Percentiles rank a stretch among this genome's conserved stretches.
phyloP scores from a whole-genome alignment of 2,113 vertebrate species.

The Chaenocephalus aceratus region DNA sequence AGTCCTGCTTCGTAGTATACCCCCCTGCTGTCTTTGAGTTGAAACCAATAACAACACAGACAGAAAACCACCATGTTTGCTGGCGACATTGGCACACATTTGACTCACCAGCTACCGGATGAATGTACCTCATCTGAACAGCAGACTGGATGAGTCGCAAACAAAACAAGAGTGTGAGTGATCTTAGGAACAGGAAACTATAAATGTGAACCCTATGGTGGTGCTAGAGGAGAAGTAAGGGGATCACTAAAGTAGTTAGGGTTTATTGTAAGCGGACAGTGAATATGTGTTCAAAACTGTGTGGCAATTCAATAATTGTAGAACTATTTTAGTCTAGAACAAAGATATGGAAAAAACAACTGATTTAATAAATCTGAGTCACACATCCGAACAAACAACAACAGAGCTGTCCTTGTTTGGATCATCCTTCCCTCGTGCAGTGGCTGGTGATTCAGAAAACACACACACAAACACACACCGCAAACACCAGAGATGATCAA shows the following conservation, averaged over 20 bases:
- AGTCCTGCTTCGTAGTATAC: too few relatives aligned
- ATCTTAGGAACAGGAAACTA: constrained; percentile 6
- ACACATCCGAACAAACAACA: constrained; percentile 1
- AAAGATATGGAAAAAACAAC: not conserved
- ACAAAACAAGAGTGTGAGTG: not conserved
- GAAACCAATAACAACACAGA: constrained; percentile 9
- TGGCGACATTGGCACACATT: constrained; percentile 8
- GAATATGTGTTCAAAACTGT: not conserved
- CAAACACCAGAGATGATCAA: not conserved
- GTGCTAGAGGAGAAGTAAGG: not conserved
- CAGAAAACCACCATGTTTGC: constrained; percentile 32
- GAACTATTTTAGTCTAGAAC: not conserved
- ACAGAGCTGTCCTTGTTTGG: constrained; percentile 5
- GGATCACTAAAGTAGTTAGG: not conserved
- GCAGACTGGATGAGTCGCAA: not conserved
- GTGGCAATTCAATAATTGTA: not conserved
- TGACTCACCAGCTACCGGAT: constrained; percentile 57
- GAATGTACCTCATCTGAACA: constrained; percentile 22
- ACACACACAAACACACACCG: constrained; percentile 10
- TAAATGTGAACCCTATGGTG: not conserved
- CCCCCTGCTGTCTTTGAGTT: constrained; percentile 29
- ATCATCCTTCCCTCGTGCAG: not conserved
- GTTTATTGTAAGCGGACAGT: not conserved
- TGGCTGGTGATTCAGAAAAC: constrained; percentile 33
- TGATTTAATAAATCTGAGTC: constrained; percentile 7